Conservation (phyloP, 2,888 invertebrate species). For the Ophion obscuratus region DNA sequence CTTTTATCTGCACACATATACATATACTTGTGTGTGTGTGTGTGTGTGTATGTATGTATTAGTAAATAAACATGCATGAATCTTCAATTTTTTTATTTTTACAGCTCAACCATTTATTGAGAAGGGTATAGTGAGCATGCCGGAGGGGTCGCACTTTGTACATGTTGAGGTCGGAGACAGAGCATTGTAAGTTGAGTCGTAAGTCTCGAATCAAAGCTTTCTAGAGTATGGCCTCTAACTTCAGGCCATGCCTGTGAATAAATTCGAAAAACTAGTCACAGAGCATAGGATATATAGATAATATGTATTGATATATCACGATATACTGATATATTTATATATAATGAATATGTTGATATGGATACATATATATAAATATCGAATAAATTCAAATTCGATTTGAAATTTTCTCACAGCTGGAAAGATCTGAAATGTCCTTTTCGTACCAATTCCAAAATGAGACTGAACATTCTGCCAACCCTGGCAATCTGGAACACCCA, state of each 20-base stretch:
- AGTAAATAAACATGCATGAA: background rate
- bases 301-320: no score
- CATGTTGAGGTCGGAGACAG: constrained; percentile 92
- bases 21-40: background rate
- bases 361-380: background rate
- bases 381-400: background rate
- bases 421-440: constrained; percentile 93
- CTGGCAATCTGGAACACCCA: constrained; percentile 91
- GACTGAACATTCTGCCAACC: constrained; percentile 93
- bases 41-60: no score
- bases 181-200: constrained; percentile 87
- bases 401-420: constrained; percentile 87
- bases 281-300: no score
- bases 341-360: background rate
- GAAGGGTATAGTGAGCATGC: constrained; percentile 87
- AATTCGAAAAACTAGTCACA: background rate
- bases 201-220: no score
- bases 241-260: background rate
- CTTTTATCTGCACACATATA: background rate
- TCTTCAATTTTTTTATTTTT: background rate
- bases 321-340: background rate
- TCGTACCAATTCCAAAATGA: constrained; percentile 90
- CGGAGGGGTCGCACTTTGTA: constrained; percentile 88
- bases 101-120: constrained; percentile 92
- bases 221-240: background rate